phyloP scores from a whole-genome alignment of 1,140 invertebrate genomes.

The Colletes gigas region DNA sequence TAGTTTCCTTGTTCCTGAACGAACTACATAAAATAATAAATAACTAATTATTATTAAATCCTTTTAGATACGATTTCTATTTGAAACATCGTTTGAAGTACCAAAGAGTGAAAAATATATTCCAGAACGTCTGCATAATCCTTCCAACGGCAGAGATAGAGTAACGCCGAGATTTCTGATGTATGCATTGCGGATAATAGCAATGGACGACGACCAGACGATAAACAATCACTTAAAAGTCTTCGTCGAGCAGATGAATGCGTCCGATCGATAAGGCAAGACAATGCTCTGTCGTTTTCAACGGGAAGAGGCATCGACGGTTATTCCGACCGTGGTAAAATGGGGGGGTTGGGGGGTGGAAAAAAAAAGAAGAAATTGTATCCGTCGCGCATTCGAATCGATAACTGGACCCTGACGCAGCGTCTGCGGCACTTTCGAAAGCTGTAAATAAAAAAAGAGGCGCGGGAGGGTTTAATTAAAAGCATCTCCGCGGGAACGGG shows the following conservation, averaged over 20 bases:
- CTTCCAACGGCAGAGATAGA: too few relatives aligned
- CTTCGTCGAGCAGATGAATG: neutral
- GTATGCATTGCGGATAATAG: neutral
- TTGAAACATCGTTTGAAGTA: too few relatives aligned
- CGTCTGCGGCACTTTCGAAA: slow-evolving; percentile 21
- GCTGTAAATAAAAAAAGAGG: slow-evolving; percentile 42
- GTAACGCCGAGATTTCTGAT: too few relatives aligned
- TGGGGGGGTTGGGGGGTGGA: too few relatives aligned
- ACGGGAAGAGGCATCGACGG: neutral
- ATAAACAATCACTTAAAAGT: neutral
- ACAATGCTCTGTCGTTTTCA: neutral
- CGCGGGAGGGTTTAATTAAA: slow-evolving; percentile 73
- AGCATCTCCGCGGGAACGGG: slow-evolving; percentile 60
- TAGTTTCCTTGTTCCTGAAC: too few relatives aligned
- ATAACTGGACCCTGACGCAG: slow-evolving; percentile 7
- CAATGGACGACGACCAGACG: neutral
- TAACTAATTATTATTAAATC: too few relatives aligned
- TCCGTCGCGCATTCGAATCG: slow-evolving; percentile 7
- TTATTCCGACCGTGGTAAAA: neutral
- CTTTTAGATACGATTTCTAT: too few relatives aligned
- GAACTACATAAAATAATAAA: too few relatives aligned
- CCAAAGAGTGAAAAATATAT: neutral
- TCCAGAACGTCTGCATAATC: neutral
- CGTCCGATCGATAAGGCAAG: neutral
- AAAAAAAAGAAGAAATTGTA: neutral